Conservation (phyloP, 2,113 vertebrate species). For the Gymnarchus niloticus region DNA sequence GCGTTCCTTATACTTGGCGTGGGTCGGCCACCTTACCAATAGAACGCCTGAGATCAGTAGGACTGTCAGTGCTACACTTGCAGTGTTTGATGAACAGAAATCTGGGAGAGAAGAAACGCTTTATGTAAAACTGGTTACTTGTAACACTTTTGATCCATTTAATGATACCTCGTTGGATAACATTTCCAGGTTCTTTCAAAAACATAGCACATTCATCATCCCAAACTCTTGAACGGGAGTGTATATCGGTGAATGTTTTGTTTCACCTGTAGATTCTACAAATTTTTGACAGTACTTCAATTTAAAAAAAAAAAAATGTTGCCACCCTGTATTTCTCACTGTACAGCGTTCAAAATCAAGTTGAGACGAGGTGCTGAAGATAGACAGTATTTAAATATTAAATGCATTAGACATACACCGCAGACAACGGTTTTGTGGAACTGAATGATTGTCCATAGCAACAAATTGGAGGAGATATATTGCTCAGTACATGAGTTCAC, state of each 20-base stretch:
- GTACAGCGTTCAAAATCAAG: not conserved
- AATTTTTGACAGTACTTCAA: not conserved
- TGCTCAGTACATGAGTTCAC: not conserved
- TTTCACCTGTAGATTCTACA: not conserved
- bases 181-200: too few species aligned
- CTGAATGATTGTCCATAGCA: not conserved
- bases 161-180: too few species aligned
- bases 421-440: not conserved
- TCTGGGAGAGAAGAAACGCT: too few species aligned
- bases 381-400: not conserved
- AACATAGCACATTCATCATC: too few species aligned
- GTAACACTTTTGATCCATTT: too few species aligned
- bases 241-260: not conserved
- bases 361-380: not conserved
- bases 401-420: not conserved
- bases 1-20: too few species aligned
- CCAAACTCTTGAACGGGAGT: too few species aligned
- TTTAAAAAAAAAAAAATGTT: not conserved
- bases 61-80: too few species aligned
- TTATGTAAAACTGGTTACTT: too few species aligned
- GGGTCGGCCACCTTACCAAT: too few species aligned
- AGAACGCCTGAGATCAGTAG: too few species aligned
- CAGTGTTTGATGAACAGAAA: too few species aligned
- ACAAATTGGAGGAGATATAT: not conserved
- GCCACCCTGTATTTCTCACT: not conserved